These are phyloP conservation scores for Rhizomys pruinosus DNA, from an alignment of 2,113 vertebrate species.

Conservation along the genomic window DNA sequence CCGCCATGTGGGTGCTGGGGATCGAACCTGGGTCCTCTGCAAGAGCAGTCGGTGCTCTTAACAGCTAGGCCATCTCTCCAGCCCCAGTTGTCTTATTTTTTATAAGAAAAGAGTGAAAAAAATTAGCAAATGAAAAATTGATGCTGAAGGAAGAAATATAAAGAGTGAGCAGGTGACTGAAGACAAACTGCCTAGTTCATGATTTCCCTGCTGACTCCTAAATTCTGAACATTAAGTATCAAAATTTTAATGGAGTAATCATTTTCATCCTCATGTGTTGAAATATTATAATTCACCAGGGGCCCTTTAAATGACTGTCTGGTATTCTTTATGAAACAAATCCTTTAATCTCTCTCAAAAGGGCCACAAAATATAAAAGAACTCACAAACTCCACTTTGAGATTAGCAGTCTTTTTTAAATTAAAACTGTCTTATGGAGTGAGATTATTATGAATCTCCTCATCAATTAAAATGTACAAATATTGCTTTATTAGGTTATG, in stretches of 20 bases:
- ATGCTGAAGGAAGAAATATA: neutral
- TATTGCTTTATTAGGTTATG: constrained; percentile 66
- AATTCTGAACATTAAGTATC: constrained; percentile 53
- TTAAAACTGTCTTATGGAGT: constrained; percentile 74
- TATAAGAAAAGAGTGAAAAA: neutral
- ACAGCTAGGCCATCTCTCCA: too few relatives aligned
- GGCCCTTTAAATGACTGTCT: constrained; percentile 62
- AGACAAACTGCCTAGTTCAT: neutral
- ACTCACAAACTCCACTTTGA: constrained; percentile 48
- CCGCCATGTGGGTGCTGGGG: too few relatives aligned
- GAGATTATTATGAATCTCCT: constrained; percentile 53
- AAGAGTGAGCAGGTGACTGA: neutral
- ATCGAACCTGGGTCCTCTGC: too few relatives aligned
- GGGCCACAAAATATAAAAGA: constrained; percentile 67
- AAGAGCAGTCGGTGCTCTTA: too few relatives aligned
- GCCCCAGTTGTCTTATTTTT: constrained; percentile 3
- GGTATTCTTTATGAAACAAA: constrained; percentile 73
- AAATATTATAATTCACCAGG: constrained; percentile 52
- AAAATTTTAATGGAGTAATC: constrained; percentile 37
- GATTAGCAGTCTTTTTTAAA: constrained; percentile 64
- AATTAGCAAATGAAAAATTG: neutral
- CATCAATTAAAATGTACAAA: constrained; percentile 67
- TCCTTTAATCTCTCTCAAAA: constrained; percentile 69
- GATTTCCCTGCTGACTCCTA: neutral
- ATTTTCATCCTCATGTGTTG: constrained; percentile 45